These are phyloP conservation scores for Drosophila merina DNA, from an alignment of 2,888 invertebrate species.

Conservation along the genomic window DNA sequence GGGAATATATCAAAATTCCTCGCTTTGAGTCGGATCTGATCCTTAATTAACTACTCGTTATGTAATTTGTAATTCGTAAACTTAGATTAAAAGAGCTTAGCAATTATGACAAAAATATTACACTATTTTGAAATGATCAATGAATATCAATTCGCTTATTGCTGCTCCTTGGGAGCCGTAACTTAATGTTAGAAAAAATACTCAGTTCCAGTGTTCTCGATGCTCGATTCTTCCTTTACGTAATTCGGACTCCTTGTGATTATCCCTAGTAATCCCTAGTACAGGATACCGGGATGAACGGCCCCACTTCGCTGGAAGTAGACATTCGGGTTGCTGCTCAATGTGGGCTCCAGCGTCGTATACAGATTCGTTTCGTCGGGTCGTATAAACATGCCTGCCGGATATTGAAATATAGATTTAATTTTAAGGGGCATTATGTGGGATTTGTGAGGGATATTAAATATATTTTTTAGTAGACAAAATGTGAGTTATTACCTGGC, in stretches of 20 bases:
- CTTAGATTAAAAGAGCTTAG: conserved; percentile 55
- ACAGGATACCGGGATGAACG: conserved; percentile 96
- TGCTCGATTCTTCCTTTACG: conserved; percentile 44
- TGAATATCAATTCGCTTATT: conserved; percentile 63
- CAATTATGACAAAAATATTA: conserved; percentile 71
- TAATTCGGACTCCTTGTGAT: conserved; percentile 11
- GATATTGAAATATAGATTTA: neutral
- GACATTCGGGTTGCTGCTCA: conserved; percentile 95
- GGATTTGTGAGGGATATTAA: neutral
- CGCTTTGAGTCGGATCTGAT: conserved; percentile 24
- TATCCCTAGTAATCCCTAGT: conserved; percentile 86
- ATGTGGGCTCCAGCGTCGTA: conserved; percentile 92
- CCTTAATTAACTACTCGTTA: conserved; percentile 24
- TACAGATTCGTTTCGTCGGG: conserved; percentile 93
- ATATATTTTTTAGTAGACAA: neutral
- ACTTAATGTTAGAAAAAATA: conserved; percentile 74
- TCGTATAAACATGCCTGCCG: conserved; percentile 89
- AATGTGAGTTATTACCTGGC: conserved; percentile 80
- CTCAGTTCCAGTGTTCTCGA: conserved; percentile 78
- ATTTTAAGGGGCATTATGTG: neutral
- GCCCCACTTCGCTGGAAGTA: conserved; percentile 93
- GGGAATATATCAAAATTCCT: conserved; percentile 48
- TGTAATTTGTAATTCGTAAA: conserved; percentile 17
- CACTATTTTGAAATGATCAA: conserved; percentile 50
- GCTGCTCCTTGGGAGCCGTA: conserved; percentile 78